phyloP scores from a whole-genome alignment of 2,797 vertebrate genomes.

The Halcyon chelicuti region DNA sequence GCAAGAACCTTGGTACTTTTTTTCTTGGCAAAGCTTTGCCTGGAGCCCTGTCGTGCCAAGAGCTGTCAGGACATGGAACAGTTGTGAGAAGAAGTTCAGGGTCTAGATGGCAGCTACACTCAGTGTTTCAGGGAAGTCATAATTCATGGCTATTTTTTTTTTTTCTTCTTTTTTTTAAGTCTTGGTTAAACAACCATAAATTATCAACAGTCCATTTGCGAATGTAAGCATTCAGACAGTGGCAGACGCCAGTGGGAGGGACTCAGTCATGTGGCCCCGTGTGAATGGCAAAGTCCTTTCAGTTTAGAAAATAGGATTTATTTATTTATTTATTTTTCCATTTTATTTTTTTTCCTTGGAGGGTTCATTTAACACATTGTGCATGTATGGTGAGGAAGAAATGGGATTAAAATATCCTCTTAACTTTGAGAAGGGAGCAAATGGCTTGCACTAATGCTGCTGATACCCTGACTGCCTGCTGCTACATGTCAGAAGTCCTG shows the following conservation, averaged over 20 bases:
- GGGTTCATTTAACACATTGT: not conserved
- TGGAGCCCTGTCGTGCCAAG: not conserved
- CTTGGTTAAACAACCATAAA: conserved; percentile 14
- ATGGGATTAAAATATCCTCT: not conserved
- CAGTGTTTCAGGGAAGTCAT: conserved; percentile 32
- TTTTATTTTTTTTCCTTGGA: not conserved
- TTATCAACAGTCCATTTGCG: not conserved
- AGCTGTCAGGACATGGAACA: not conserved
- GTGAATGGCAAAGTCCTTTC: not conserved
- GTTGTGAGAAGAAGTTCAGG: not conserved
- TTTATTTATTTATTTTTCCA: not conserved
- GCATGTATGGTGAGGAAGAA: not conserved
- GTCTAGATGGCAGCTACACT: not conserved
- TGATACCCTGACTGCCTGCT: not conserved
- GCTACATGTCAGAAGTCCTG: not conserved
- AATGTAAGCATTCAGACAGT: conserved; percentile 17
- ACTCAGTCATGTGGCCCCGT: not conserved
- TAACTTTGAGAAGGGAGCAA: not conserved
- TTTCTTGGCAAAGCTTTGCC: not conserved
- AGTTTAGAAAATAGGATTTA: not conserved
- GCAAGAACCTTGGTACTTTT: not conserved
- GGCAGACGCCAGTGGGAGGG: not conserved
- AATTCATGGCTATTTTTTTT: conserved; percentile 9
- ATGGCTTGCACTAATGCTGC: not conserved
- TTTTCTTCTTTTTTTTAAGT: not conserved